Base-by-base conservation (phyloP, 2,113 vertebrate genomes). In the Cricetomys ansorgei region DNA sequence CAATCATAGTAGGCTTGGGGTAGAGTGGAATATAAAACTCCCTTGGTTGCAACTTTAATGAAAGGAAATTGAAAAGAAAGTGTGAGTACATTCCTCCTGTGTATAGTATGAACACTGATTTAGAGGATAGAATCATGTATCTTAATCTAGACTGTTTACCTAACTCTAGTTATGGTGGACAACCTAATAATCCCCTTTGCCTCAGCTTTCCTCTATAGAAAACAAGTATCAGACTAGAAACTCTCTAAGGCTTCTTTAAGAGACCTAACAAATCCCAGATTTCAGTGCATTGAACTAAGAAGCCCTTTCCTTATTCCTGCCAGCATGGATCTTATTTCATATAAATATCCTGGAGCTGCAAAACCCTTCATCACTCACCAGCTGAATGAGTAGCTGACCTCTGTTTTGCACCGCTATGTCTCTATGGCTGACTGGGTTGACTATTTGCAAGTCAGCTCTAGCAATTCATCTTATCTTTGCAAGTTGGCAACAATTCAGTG, bases 381-480 rank as follows among this genome's bases (percentile, higher is more conserved):
- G 83, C 25, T 53, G 73, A 70, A 21, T 57, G 17, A 84, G 43
- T 1, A 15, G 31, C 92, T 95, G 96, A 96, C 95, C 91, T 96
- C 89, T n/a, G 70, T 80, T 57, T 89, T 88, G 81, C 16, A 88
- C 59, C 34, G 67, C 55, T 87, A 0, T 64, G 83, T 88, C 83
- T 97, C 6, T 45, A 92, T 57, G 89, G 93, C 59, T 94, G 94
- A 93, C 45, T 95, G 69, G 3, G 16, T 89, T 84, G 89, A 89
- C 77, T 89, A 80, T 94, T 89, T 84, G 64, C 73, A 91, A 97
- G 94, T 89, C 75, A 95, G 50, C 21, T 34, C 50, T 9, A 93
- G 93, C 45, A 89, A 96, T 97, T 80, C 50, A 95, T 97, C 93
- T 97, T 97, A 40, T 89, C 86, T 84, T 79, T 95, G 83, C 29